Conservation (phyloP, 2,888 invertebrate genomes). For the Sussaba pulchella region DNA sequence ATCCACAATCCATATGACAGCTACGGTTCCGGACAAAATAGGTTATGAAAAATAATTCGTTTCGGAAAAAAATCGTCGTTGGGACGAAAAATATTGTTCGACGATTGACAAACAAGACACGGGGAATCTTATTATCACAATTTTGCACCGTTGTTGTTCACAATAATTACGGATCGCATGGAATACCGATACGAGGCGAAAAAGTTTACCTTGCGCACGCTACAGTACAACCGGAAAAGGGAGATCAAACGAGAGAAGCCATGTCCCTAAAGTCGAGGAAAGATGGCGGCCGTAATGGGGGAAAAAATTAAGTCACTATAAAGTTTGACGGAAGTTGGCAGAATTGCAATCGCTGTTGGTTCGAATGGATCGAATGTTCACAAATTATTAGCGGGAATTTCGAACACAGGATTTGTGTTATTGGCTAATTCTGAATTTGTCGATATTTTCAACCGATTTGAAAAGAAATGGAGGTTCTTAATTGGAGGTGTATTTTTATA, state of each 20-base stretch:
- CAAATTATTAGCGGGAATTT: no score
- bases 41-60: constrained; percentile 64
- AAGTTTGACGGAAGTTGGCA: not conserved
- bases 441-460: no score
- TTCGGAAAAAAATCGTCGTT: constrained; percentile 53
- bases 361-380: not conserved
- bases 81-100: constrained; percentile 61
- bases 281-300: constrained; percentile 14
- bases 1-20: constrained; percentile 57
- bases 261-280: constrained; percentile 38
- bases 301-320: not conserved
- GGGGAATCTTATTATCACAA: constrained; percentile 42
- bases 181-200: constrained; percentile 72
- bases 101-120: constrained; percentile 16
- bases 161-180: constrained; percentile 70
- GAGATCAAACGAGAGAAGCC: constrained; percentile 63
- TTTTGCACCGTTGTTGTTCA: constrained; percentile 42
- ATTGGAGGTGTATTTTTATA: no score
- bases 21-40: constrained; percentile 27
- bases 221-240: constrained; percentile 79
- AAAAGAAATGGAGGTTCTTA: no score
- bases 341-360: not conserved
- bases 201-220: constrained; percentile 78
- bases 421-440: no score
- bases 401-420: no score